Conservation (phyloP, 2,113 vertebrate species). For the Perccottus glenii region DNA sequence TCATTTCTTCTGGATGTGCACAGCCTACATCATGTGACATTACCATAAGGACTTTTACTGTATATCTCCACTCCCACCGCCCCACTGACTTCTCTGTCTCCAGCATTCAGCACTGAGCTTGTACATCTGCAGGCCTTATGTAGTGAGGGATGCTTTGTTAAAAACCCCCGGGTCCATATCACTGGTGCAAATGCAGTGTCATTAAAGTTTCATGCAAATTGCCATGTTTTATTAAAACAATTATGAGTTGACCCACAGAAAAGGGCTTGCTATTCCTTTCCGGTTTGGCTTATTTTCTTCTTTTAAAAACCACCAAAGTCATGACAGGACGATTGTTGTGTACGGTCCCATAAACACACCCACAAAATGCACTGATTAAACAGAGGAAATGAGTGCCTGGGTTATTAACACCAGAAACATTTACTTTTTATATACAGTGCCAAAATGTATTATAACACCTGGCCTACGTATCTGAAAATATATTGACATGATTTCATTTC, state of each 20-base stretch:
- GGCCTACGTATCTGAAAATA: no score
- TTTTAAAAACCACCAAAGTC: conserved; percentile 32
- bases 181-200: conserved; percentile 73
- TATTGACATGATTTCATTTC: no score
- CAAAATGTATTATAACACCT: no score
- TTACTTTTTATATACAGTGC: neutral
- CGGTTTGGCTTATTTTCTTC: conserved; percentile 35
- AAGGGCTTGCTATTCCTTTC: conserved; percentile 31
- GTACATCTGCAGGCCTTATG: conserved; percentile 55
- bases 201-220: conserved; percentile 77
- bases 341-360: neutral
- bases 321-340: conserved; percentile 2
- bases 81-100: conserved; percentile 20
- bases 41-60: conserved; percentile 21
- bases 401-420: conserved; percentile 41
- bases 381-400: conserved; percentile 33
- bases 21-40: conserved; percentile 33
- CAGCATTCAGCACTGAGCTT: conserved; percentile 17
- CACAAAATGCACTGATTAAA: conserved; percentile 4
- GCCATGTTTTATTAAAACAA: conserved; percentile 81
- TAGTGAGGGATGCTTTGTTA: conserved; percentile 64
- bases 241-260: conserved; percentile 71
- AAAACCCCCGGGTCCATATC: conserved; percentile 69
- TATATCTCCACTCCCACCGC: neutral
- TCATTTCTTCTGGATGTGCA: neutral